Evolutionary conservation across 2,797 vertebrate genomes (phyloP).

Genomic region (Dendrocincla tyrannina): DNA sequence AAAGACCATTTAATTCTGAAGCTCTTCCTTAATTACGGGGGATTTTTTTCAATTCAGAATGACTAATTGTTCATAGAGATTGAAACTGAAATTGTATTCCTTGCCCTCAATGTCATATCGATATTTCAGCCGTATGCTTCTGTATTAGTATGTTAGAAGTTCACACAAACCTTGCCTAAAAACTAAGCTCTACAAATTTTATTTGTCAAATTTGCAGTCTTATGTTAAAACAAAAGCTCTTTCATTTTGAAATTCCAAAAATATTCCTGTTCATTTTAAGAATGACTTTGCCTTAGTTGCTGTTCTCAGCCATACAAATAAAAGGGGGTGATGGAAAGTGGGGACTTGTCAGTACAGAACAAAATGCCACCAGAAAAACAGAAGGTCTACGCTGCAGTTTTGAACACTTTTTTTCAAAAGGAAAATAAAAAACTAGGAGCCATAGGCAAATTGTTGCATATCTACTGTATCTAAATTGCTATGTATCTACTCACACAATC

Average conservation of each 20-base stretch:
- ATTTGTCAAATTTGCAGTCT: neutral
- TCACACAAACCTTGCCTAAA: neutral
- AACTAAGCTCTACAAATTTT: neutral
- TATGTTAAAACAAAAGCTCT: neutral
- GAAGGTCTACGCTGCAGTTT: neutral
- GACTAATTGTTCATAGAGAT: fast-evolving
- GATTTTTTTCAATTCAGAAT: neutral
- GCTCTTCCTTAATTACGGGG: neutral
- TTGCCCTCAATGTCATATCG: neutral
- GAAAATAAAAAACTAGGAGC: neutral
- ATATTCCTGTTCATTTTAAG: neutral
- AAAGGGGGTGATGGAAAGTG: neutral
- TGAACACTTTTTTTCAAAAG: neutral
- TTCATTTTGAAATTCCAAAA: neutral
- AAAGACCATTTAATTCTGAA: neutral
- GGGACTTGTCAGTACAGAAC: neutral
- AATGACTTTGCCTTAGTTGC: neutral
- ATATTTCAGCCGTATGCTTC: neutral
- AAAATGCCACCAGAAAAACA: neutral
- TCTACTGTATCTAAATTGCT: neutral
- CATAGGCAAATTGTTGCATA: neutral
- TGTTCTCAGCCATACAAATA: neutral
- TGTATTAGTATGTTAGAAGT: neutral
- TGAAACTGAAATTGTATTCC: neutral
- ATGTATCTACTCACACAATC: neutral